Evolutionary conservation across 2,113 vertebrate species (phyloP), one percentile per base, ranked within the genome.

Genomic region (Natator depressus): DNA sequence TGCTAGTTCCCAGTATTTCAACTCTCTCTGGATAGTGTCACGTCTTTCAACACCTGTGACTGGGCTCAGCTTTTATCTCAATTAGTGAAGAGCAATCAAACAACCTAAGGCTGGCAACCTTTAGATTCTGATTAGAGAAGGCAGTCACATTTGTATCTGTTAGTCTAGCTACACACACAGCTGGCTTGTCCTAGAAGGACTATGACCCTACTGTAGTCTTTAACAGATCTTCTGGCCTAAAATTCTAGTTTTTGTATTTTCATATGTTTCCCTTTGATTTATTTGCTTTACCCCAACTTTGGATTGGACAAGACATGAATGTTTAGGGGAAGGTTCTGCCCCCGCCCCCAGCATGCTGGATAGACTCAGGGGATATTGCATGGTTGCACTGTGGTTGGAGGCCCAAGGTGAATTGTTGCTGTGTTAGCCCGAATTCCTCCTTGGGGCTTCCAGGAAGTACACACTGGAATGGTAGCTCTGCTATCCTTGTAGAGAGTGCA

Each of bases 21-120:
- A 50, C 54, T 47, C n/a, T 92, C 85, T 79, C 80, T 78, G 85
- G 49, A 76, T 46, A 80, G 35, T 79, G 88, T 90, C 55, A 87
- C 25, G 91, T 27, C 13, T 94, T 96, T 95, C 84, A 96, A 62
- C 29, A 62, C 80, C 50, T 85, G 11, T 38, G 81, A 85, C 17
- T 79, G 29, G 54, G 54, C 25, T 91, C 78, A 86, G 53, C 16
- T 22, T 42, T 88, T 89, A 79, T 81, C 38, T 93, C 47, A 25
- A 35, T 80, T 90, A 81, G 89, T 93, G 81, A 94, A 92, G 25
- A 11, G 17, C 5, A 76, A 20, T 62, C 17, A 95, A 80, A 86
- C 89, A 62, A 78, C 72, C 49, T 5, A 29, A 11, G 6, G n/a
- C 29, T 19, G 47, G 65, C 83, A 90, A 25, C 16, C 95, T 50